Base-by-base conservation (phyloP, 2,888 invertebrate species). In the Melangyna quadrimaculata region DNA sequence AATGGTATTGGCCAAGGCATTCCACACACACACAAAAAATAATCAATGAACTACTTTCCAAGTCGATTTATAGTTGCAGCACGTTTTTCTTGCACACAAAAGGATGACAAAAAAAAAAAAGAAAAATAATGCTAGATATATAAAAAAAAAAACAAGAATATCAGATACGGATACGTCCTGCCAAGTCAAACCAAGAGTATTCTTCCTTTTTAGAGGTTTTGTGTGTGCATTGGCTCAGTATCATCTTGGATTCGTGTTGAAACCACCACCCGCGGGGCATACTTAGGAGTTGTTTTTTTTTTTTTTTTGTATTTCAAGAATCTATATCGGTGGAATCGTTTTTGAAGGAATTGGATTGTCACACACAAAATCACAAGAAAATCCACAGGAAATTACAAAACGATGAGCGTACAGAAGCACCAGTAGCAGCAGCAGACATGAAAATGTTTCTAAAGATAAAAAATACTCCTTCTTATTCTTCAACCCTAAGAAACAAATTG, bases 31-130 rank as follows among this genome's bases (percentile, higher is more conserved):
- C 9, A 51, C 27, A 43, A 40, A 32, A 71, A 78, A 71, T 73
- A 86, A 81, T 86, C 86, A 86, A 86, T 86, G 86, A 86, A 86
- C 86, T 86, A 86, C 86, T 86, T 86, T 81, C 86, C 63, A 73
- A 78, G 69, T 81, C 86, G 86, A 86, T 86, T 86, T 86, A 81
- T 80, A 86, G 86, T 86, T 81, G 77, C 81, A 70, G 81, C 86
- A 86, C 86, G 77, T 80, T 77, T 63, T 67, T 70, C 69, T 32
- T 37, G 7, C 17, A 32, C 45, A 45, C 37, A 65, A 61, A 65
- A 45, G 45, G 19, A 45, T 55, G 3, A 43, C 2, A n/a, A 17
- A 43, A 43, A 40, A n/a, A 40, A 29, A 32, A 19, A 32, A 61
- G 14, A 19, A 40, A 59, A 61, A 35, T 40, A 57, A 22, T 22